Base-by-base conservation (phyloP, 2,113 vertebrate species). In the Poecilia latipinna region DNA sequence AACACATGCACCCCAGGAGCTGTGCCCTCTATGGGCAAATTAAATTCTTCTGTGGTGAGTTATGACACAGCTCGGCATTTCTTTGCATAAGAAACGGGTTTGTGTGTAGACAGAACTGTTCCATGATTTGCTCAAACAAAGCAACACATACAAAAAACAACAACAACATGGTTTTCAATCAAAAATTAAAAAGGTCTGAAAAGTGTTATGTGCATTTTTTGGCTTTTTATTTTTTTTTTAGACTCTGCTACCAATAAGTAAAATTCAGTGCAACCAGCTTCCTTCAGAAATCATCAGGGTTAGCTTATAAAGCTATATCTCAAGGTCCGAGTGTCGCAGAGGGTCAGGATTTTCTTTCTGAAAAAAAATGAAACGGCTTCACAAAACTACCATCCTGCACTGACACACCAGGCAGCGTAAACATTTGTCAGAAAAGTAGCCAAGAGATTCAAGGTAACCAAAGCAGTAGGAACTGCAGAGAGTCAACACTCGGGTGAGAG, bases 21-120 rank as follows among this genome's bases (percentile, higher is more conserved):
- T 32, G 19, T 91, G 0, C 96, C 97, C 22, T 93, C 91, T 74
- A 95, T 97, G 94, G 97, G 97, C 24, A 94, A 96, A 81, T 95
- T 96, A 77, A 97, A 98, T 73, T 94, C 96, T 83, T 98, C 97
- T 0, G 97, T 98, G 97, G 97, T 99, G 93, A 96, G 96, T 83
- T 67, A 13, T 8, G 26, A 0, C 64, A 8, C 32, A 33, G 51
- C 31, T 32, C 8, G 1, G 0, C 57, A 0, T 69, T 48, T 48
- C 44, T 48, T 54, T 32, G 57, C 32, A 51, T 11, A 33, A 73
- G 39, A 10, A 39, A 7, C 1, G 17, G 61, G 19, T 2, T 10
- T 71, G 3, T 62, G 7, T 32, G 3, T 12, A 12, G 1, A 19
- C 5, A 13, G 8, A n/a, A 54, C 51, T 54, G 51, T n/a, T n/a